Evolutionary conservation across 2,888 invertebrate genomes (phyloP), one percentile per base, ranked within the genome.

Genomic region (Dorcus parallelipipedus): DNA sequence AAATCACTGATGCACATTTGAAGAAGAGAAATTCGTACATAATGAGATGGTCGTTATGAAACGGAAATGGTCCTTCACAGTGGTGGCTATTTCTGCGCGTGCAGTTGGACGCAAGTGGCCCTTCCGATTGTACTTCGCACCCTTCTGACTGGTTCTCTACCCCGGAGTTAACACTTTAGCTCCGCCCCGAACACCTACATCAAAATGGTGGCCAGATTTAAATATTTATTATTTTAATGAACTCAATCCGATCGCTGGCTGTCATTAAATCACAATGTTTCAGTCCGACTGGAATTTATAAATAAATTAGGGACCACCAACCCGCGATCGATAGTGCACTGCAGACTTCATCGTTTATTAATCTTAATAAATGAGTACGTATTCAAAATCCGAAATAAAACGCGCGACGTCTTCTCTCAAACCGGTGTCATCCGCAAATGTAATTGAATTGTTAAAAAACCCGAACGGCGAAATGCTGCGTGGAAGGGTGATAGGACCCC

Each of bases 151-250:
- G 73, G 71, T 62, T 66, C 65, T 67, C 64, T 65, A 65, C 66
- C 69, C 64, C 65, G 58, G 63, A 66, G 67, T 66, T 66, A 64
- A 65, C 63, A 58, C 52, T 49, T 63, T 68, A 66, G 70, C 74
- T 71, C 74, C 75, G 71, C 75, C 75, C 70, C 52, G 63, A 59
- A 61, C 65, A 63, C 65, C 67, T 67, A 64, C 64, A 62, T 67
- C 63, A 72, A 74, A 74, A 73, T 72, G 73, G 73, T 69, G 72
- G 65, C 61, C 56, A 63, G 63, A 70, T 67, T 72, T 69, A 69
- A 73, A 70, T 69, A 71, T 73, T 73, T 71, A 74, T 73, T 71
- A 68, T 57, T 60, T 14, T 64, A 67, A 39, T 40, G 40, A 9
- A 17, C 39, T 33, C 26, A 33, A 33, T 33, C 26, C 26, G 26